Conservation (phyloP, 1,140 invertebrate genomes). For the Coelopa frigida region DNA sequence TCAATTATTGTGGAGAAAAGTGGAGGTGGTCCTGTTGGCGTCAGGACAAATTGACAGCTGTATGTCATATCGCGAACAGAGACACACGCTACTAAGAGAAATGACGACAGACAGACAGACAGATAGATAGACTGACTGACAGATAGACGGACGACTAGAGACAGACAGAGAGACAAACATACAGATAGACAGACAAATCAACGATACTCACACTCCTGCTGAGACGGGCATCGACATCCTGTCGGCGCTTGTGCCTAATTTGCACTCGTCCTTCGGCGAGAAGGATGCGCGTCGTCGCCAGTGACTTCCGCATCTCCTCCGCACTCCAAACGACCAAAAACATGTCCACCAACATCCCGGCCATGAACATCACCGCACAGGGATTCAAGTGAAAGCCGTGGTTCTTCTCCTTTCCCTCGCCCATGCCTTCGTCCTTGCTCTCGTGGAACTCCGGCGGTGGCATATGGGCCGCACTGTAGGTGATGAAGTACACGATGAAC, state of each 20-base stretch:
- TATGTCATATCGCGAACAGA: too few relatives aligned
- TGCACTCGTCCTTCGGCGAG: conserved; percentile 4
- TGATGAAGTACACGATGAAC: conserved; percentile 10
- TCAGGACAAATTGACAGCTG: too few relatives aligned
- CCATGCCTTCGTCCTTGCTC: background rate
- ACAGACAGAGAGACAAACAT: background rate
- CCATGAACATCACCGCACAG: conserved; percentile 1
- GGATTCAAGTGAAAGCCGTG: background rate
- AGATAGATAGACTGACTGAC: background rate
- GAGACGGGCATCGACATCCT: too few relatives aligned
- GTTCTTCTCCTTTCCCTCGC: too few relatives aligned
- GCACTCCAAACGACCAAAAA: conserved; percentile 3
- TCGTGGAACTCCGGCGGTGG: too few relatives aligned
- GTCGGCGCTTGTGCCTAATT: too few relatives aligned
- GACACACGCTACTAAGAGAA: too few relatives aligned
- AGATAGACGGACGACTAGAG: background rate
- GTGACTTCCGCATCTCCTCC: conserved; percentile 1
- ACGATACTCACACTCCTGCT: too few relatives aligned
- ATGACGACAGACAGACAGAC: background rate
- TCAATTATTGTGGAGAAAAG: too few relatives aligned
- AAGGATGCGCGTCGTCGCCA: background rate
- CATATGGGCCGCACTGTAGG: background rate
- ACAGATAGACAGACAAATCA: background rate
- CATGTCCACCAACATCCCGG: conserved; percentile 7
- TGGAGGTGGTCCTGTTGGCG: too few relatives aligned